Evolutionary conservation across 2,888 invertebrate genomes (phyloP), one percentile per base, ranked within the genome.

Genomic region (Scaptomyza reducta): DNA sequence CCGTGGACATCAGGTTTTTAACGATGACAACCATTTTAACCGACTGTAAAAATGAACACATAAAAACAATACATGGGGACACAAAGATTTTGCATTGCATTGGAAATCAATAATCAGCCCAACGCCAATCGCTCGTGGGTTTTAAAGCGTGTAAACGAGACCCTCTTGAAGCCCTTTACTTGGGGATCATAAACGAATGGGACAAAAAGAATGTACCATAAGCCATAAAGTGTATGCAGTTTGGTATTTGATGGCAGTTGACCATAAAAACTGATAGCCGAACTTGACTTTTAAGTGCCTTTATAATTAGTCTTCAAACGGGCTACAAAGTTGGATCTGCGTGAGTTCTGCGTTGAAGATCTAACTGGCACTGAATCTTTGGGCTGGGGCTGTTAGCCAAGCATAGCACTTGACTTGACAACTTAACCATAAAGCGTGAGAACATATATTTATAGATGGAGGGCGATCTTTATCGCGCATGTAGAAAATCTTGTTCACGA

Each of bases 401-500:
- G 16, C 46, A 16, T 3, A n/a, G 41, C 67, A 63, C 49, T 71
- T 57, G 58, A 38, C 46, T 76, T 74, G 76, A 74, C 72, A 74
- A 74, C 74, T 68, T 49, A 60, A 68, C 62, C 75, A 80, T 81
- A 86, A 81, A 81, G 80, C 87, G 86, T 81, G 81, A 81, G 81
- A 81, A 81, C 80, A 77, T 69, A 79, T 75, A 70, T 77, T 64
- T 77, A 63, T 72, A 65, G 63, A 67, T 83, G 59, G 77, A 74
- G 87, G 63, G 59, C 66, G 79, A 84, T 84, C 78, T 74, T 82
- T 75, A 88, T 84, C 84, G 60, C 9, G 18, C 14, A 47, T n/a
- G 56, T 61, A 67, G 83, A 82, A 79, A 84, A 84, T 84, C 87
- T 88, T 79, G 31, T 53, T 27, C 47, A 47, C 18, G 13, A 44